Conservation (phyloP, 2,113 vertebrate genomes). For the Lagopus leucura region DNA sequence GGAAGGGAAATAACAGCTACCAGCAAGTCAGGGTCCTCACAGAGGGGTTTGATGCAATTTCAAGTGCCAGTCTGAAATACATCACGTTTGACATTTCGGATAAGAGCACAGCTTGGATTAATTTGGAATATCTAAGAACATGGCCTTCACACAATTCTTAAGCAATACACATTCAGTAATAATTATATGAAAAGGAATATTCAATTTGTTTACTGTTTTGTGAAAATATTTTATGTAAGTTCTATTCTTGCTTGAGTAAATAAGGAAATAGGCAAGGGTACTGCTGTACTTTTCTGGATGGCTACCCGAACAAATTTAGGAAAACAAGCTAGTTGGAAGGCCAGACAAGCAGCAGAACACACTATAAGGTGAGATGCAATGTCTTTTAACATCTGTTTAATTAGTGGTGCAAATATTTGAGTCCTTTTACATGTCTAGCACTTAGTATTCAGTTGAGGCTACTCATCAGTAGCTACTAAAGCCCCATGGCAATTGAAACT, state of each 20-base stretch:
- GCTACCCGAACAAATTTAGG: not conserved
- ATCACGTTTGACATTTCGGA: not conserved
- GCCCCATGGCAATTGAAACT: not conserved
- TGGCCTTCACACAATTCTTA: not conserved
- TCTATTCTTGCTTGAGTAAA: not conserved
- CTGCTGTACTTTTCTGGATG: not conserved
- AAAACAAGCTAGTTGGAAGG: not conserved
- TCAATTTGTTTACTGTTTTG: not conserved
- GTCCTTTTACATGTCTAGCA: not conserved
- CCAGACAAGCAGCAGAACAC: not conserved
- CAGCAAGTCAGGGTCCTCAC: accelerated
- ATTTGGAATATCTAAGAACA: not conserved
- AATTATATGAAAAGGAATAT: not conserved
- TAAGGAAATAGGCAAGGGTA: not conserved
- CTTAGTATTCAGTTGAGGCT: not conserved
- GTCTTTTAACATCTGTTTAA: not conserved
- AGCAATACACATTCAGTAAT: not conserved
- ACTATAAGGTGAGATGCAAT: not conserved
- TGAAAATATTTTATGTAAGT: not conserved
- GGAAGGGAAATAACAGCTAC: not conserved
- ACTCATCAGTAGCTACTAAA: not conserved
- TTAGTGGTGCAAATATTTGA: accelerated
- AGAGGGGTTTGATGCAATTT: not conserved
- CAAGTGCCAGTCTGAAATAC: not conserved
- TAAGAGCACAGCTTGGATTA: not conserved